These are phyloP conservation scores for Aleiodes sp. DNA, from an alignment of 1,140 invertebrate genomes.

Conservation along the genomic window DNA sequence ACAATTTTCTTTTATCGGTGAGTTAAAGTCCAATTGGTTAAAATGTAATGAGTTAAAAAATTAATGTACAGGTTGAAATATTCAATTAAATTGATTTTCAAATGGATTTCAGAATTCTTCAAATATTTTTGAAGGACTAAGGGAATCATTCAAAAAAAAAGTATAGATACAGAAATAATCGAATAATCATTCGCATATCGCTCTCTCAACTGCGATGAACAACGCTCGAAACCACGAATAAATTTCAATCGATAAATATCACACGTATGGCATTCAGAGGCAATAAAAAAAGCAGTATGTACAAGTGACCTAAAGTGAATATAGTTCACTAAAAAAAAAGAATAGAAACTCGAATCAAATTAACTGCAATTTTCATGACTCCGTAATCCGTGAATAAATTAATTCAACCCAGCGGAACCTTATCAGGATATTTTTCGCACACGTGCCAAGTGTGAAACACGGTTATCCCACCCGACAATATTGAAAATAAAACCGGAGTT, in stretches of 20 bases:
- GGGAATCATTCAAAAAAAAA: too few relatives aligned
- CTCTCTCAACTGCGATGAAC: background rate
- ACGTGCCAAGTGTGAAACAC: constrained; percentile 8
- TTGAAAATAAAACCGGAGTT: constrained; percentile 34
- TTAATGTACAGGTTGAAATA: too few relatives aligned
- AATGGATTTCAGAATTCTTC: too few relatives aligned
- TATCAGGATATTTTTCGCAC: constrained; percentile 1
- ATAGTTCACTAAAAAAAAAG: constrained; percentile 3
- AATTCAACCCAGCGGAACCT: constrained; percentile 18
- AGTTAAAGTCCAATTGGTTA: constrained; percentile 21
- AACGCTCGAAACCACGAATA: background rate
- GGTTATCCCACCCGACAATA: constrained; percentile 3
- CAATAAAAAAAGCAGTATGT: background rate
- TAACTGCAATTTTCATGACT: constrained; percentile 19
- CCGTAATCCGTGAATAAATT: constrained; percentile 32
- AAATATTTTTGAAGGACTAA: too few relatives aligned
- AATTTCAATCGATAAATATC: background rate
- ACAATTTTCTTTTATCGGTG: constrained; percentile 3
- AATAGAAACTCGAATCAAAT: background rate
- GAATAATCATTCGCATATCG: background rate
- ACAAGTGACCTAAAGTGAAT: constrained; percentile 12
- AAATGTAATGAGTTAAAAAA: too few relatives aligned
- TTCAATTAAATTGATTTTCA: too few relatives aligned
- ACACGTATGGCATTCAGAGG: background rate
- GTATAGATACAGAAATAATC: too few relatives aligned